These are phyloP conservation scores for Sphaerolaimus hirsutus DNA, from an alignment of 2,888 invertebrate genomes.

Conservation along the genomic window DNA sequence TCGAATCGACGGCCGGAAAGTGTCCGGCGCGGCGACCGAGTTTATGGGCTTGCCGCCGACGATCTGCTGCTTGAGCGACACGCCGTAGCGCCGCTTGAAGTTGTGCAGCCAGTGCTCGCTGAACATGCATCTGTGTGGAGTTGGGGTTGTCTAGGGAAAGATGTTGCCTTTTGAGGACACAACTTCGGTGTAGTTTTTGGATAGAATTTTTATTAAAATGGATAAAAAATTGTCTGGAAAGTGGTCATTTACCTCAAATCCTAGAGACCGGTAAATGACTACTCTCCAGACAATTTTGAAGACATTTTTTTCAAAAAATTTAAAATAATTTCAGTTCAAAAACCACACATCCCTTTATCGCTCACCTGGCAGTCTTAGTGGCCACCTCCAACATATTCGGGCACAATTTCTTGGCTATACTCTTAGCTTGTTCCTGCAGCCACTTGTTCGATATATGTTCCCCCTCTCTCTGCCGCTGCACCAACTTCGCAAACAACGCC, in stretches of 20 bases:
- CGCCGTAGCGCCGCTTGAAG: constrained; percentile 9
- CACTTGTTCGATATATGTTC: constrained; percentile 7
- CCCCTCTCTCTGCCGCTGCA: constrained; percentile 1
- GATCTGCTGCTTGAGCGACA: constrained; percentile 3
- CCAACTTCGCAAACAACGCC: constrained; percentile 5
- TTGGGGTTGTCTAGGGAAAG: no score
- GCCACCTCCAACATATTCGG: constrained; percentile 7
- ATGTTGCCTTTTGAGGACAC: no score
- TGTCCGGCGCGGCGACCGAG: not conserved
- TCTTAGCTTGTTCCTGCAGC: constrained; percentile 8
- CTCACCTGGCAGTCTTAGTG: constrained; percentile 4
- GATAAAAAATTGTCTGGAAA: no score
- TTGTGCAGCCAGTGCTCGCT: constrained; percentile 9
- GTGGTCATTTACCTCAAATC: no score
- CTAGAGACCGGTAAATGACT: no score
- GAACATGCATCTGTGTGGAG: constrained; percentile 6
- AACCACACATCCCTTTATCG: no score
- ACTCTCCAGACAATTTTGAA: no score
- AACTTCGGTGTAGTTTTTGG: no score
- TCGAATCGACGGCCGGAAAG: not conserved
- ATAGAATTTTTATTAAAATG: no score
- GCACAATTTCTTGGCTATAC: constrained; percentile 6
- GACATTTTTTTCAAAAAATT: no score
- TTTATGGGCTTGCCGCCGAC: not conserved
- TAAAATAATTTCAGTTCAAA: no score